Base-by-base conservation (phyloP, 2,113 vertebrate genomes). In the Leuciscus idus region DNA sequence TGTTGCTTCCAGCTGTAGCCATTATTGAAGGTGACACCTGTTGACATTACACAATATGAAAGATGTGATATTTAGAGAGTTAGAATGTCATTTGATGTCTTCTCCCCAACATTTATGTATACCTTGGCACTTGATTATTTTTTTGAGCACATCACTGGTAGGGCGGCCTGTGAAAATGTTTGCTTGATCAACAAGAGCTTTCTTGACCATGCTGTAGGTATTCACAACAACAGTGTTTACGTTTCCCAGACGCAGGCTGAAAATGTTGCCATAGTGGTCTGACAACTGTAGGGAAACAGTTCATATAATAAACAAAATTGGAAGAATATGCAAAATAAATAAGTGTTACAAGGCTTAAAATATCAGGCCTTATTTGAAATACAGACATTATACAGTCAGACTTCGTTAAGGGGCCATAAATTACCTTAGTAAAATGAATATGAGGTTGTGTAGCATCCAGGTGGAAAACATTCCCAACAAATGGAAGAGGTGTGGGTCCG, bases 1-100 rank as follows among this genome's bases (percentile, higher is more conserved):
- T 94, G 93, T 26, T 90, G 89, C 84, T 92, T 93, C 93, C 93
- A 93, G 36, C 72, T 2, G 28, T 83, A 87, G 4, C 93, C 93
- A 0, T 0, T 91, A 66, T 93, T 93, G 6, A 0, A 39, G n/a
- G 90, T 0, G 81, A 94, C 9, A 26, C 93, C 93, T 85, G 75
- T 79, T 70, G 36, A 84, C 80, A 84, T 74, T 74, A 48, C 23
- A 81, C 12, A 61, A 39, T 43, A 39, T 64, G n/a, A 70, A 13
- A 48, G 12, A 52, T 48, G 23, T 7, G 23, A 74, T 48, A 46
- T n/a, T 74, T 74, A 74, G 39, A 7, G 12, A 8, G 36, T 46
- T 46, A 73, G 11, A 46, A 46, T 46, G 4, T 62, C 0, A 57
- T 19, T 11, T 28, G 8, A 13, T 4, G 26, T 1, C 52, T 33